Evolutionary conservation across 2,113 vertebrate genomes (phyloP).

Genomic region (Apistogramma diplotaenia): DNA sequence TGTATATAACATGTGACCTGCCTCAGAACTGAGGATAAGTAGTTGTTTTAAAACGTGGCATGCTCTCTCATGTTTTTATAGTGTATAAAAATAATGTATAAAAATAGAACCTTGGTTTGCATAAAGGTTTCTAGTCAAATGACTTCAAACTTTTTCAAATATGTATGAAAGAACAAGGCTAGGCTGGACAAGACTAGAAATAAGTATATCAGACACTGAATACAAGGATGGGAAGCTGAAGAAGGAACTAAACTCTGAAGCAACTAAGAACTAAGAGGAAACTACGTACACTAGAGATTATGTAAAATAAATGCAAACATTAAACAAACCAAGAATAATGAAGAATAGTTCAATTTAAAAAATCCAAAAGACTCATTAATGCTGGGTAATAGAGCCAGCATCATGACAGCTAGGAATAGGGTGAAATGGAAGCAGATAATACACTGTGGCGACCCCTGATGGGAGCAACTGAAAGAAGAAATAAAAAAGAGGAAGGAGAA

Average conservation of each 20-base stretch:
- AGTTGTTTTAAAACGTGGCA: background rate
- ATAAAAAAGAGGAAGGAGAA: no score
- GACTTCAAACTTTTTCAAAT: no score
- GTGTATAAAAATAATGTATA: background rate
- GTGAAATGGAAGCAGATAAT: no score
- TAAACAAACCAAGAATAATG: fast-evolving
- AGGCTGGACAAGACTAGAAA: no score
- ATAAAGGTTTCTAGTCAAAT: no score
- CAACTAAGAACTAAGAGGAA: background rate
- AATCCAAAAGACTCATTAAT: no score
- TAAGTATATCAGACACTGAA: background rate
- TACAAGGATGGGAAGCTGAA: background rate
- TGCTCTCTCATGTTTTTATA: background rate
- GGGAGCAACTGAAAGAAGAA: no score
- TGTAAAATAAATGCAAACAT: background rate
- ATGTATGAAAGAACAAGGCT: no score
- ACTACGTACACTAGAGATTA: background rate
- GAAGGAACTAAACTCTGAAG: fast-evolving
- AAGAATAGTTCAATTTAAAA: background rate
- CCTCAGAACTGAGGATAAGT: background rate
- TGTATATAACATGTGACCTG: background rate
- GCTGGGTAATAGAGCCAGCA: no score
- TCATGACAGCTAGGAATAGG: no score
- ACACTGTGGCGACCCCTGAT: no score
- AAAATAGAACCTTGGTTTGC: background rate